These are phyloP conservation scores for Larimichthys crocea DNA, from an alignment of 2,113 vertebrate species.

Conservation along the genomic window DNA sequence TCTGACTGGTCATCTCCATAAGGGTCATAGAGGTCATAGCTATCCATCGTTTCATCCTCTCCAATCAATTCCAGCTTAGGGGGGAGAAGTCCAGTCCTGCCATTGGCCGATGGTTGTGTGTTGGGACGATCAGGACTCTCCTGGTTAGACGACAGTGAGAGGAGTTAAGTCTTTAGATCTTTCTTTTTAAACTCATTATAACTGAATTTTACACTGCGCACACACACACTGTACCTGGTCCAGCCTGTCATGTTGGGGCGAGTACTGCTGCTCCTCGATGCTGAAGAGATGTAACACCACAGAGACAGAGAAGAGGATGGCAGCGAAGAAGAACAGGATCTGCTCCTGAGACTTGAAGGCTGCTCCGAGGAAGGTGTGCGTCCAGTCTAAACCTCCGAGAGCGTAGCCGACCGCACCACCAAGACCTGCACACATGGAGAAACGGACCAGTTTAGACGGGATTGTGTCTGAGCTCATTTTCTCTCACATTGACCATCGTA, in stretches of 20 bases:
- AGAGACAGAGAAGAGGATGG: conserved; percentile 91
- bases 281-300: conserved; percentile 94
- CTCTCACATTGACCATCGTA: not conserved
- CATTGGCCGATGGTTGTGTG: conserved; percentile 63
- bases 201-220: not conserved
- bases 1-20: conserved; percentile 86
- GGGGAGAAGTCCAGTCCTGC: conserved; percentile 72
- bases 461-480: not conserved
- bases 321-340: conserved; percentile 95
- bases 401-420: conserved; percentile 97
- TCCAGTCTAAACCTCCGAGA: conserved; percentile 96
- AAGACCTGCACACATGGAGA: conserved; percentile 83
- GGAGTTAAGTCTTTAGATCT: not conserved
- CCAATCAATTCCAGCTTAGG: conserved; percentile 84
- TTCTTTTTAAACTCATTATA: not conserved
- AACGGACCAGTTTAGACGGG: not conserved
- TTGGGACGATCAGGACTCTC: conserved; percentile 70
- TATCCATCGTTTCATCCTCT: conserved; percentile 84
- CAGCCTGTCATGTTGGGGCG: conserved; percentile 88
- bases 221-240: conserved; percentile 76
- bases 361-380: conserved; percentile 91
- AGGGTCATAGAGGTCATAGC: conserved; percentile 75
- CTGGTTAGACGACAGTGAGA: conserved; percentile 30
- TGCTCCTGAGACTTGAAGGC: conserved; percentile 95
- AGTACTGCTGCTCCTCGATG: conserved; percentile 94